A percentile compares a stretch with the other conserved stretches of the same genome.
Evolutionary conservation across 1,140 invertebrate genomes (phyloP).

Genomic region (Drosophila neocordata): DNA sequence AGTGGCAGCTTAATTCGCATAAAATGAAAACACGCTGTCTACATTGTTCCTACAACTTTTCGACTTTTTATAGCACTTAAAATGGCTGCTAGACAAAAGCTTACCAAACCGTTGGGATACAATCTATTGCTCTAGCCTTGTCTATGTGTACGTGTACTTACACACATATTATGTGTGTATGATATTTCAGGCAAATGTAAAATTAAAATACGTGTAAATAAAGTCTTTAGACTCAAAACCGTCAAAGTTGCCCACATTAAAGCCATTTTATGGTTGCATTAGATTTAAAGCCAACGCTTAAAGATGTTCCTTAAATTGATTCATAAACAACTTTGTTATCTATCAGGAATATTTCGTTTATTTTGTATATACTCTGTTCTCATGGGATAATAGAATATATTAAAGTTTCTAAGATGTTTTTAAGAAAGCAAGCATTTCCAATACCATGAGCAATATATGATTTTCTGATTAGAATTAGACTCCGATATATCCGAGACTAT

Average conservation of each 20-base stretch:
- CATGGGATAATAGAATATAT: no score
- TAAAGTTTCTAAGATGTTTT: no score
- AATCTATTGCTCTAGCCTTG: slow-evolving; percentile 51
- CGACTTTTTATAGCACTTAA: slow-evolving; percentile 80
- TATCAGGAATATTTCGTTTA: no score
- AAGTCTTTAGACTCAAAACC: background rate
- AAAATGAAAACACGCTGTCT: slow-evolving; percentile 82
- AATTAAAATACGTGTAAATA: background rate
- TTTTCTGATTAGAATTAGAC: no score
- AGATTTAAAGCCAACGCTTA: background rate
- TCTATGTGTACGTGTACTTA: background rate
- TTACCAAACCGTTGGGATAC: slow-evolving; percentile 60
- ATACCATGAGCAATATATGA: no score
- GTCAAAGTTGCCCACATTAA: background rate
- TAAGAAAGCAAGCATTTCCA: no score
- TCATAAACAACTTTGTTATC: no score
- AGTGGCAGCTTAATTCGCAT: slow-evolving; percentile 82
- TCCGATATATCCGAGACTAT: no score
- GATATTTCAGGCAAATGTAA: background rate
- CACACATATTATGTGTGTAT: background rate
- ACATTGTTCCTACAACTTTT: slow-evolving; percentile 82
- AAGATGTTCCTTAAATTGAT: background rate
- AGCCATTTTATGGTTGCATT: background rate
- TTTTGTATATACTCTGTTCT: no score
- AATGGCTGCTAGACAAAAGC: slow-evolving; percentile 79